These are phyloP conservation scores for Caenorhabditis parvicauda DNA, from an alignment of 2,888 invertebrate genomes.

Conservation along the genomic window DNA sequence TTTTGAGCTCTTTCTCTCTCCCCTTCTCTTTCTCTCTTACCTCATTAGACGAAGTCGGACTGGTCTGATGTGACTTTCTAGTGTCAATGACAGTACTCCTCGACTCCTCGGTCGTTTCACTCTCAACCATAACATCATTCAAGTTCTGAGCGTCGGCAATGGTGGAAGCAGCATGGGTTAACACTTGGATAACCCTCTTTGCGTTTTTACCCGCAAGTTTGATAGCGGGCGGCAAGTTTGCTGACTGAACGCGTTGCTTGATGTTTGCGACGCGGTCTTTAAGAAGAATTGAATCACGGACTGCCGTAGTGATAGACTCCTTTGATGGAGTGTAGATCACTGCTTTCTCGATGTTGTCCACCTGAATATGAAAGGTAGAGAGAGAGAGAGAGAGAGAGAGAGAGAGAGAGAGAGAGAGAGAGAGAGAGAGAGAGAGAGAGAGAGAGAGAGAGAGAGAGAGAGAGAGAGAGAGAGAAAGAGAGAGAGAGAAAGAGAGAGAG, in stretches of 20 bases:
- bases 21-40: no score
- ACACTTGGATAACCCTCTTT: conserved; percentile 29
- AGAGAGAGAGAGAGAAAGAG: no score
- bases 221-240: conserved; percentile 24
- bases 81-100: conserved; percentile 12
- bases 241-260: conserved; percentile 28
- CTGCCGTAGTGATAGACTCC: conserved; percentile 13
- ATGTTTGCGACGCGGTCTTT: conserved; percentile 11
- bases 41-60: no score
- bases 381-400: no score
- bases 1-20: no score
- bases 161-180: conserved; percentile 16
- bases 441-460: no score
- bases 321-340: conserved; percentile 57
- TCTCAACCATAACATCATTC: conserved; percentile 17
- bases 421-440: no score
- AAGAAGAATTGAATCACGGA: conserved; percentile 11
- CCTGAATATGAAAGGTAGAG: no score
- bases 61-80: no score
- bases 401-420: no score
- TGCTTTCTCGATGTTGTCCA: conserved; percentile 56
- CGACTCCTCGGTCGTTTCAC: conserved; percentile 18
- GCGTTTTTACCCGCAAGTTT: conserved; percentile 27
- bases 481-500: no score
- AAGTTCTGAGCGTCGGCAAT: conserved; percentile 20